A percentile compares a stretch with the other conserved stretches of the same genome.
Evolutionary conservation across 1,140 invertebrate genomes (phyloP).

Genomic region (Nasonia longicornis): DNA sequence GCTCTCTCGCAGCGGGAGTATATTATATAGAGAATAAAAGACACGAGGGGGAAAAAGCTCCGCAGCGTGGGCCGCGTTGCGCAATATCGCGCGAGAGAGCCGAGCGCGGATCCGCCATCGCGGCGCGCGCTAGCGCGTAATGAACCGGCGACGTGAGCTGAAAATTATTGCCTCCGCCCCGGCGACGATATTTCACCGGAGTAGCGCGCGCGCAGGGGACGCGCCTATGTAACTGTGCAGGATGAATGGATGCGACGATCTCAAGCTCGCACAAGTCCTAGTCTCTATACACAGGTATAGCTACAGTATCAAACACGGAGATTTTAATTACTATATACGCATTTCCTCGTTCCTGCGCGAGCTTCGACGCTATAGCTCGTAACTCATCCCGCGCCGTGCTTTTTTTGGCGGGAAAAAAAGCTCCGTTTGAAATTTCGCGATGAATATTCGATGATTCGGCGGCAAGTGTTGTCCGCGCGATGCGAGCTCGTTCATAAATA

Average conservation of each 20-base stretch:
- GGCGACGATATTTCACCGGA: slow-evolving; percentile 20
- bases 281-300: not conserved
- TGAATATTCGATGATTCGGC: slow-evolving; percentile 14
- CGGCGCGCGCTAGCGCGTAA: slow-evolving; percentile 60
- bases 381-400: not conserved
- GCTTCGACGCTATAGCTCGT: not conserved
- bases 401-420: not conserved
- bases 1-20: slow-evolving; percentile 36
- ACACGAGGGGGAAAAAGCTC: not conserved
- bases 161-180: slow-evolving; percentile 30
- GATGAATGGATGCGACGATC: not conserved
- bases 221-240: not conserved
- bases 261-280: not conserved
- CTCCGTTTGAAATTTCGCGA: not conserved
- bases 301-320: not conserved
- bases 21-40: slow-evolving; percentile 27
- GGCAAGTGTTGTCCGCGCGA: not conserved
- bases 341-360: not conserved
- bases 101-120: slow-evolving; percentile 53
- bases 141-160: slow-evolving; percentile 51
- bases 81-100: slow-evolving; percentile 6
- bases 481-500: slow-evolving; percentile 26
- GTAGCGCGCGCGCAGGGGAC: not conserved
- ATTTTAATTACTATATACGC: slow-evolving; percentile 1
- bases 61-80: slow-evolving; percentile 52